These are phyloP conservation scores for Sylvilagus floridanus DNA, from an alignment of 2,797 vertebrate genomes.

Conservation along the genomic window DNA sequence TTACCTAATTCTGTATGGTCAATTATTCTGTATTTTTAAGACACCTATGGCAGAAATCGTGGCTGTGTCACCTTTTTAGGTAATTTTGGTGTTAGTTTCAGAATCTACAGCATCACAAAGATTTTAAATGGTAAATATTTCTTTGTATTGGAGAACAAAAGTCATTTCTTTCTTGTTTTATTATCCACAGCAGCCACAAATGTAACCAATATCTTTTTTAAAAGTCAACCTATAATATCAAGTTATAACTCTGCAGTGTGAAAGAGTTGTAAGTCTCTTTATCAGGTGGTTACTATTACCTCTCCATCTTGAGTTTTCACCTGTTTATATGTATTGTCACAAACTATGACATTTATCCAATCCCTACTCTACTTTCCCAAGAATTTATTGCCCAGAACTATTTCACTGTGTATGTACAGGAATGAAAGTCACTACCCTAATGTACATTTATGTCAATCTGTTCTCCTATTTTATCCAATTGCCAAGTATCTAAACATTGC, in stretches of 20 bases:
- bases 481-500: slow-evolving; percentile 78
- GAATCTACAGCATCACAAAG: slow-evolving; percentile 37
- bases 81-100: slow-evolving; percentile 58
- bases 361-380: slow-evolving; percentile 66
- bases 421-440: slow-evolving; percentile 76
- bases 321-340: slow-evolving; percentile 74
- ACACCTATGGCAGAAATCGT: slow-evolving; percentile 46
- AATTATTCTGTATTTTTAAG: slow-evolving; percentile 68
- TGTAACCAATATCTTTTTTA: slow-evolving; percentile 17
- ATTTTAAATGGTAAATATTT: slow-evolving; percentile 73
- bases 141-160: slow-evolving; percentile 45
- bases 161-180: slow-evolving; percentile 54
- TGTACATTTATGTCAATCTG: slow-evolving; percentile 77
- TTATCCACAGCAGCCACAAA: slow-evolving; percentile 58
- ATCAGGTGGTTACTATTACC: slow-evolving; percentile 70
- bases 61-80: slow-evolving; percentile 35
- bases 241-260: slow-evolving; percentile 53
- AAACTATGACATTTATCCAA: slow-evolving; percentile 79
- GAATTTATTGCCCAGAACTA: slow-evolving; percentile 80
- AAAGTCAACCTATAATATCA: slow-evolving; percentile 57
- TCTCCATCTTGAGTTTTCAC: slow-evolving; percentile 72
- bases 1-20: slow-evolving; percentile 42
- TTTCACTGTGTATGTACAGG: slow-evolving; percentile 75
- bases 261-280: slow-evolving; percentile 71
- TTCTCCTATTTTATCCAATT: slow-evolving; percentile 81